Base-by-base conservation (phyloP, 1,140 invertebrate genomes). In the Leptinotarsa texana region DNA sequence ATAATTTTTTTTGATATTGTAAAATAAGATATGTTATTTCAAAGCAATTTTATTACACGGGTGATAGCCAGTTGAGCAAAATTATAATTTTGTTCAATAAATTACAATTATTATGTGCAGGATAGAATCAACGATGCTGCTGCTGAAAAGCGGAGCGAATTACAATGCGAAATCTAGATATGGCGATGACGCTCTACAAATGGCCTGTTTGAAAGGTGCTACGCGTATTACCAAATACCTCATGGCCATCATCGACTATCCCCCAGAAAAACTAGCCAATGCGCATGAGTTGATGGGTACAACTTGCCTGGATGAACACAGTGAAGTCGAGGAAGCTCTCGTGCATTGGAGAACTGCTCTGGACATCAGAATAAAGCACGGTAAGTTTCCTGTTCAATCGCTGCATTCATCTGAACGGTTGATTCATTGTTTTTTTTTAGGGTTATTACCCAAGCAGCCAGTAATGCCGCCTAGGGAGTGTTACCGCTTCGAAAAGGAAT, bases 141-240 rank as follows among this genome's bases (percentile, higher is more conserved):
- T 98, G 24, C 85, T 98, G 49, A 89, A 92, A 66, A 88, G 93
- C 86, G 93, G 93, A 67, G 95, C 96, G 1, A 90, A 95, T 87
- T 93, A 93, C 22, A 89, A 90, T 85, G 88, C 93, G 17, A 89
- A 89, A 77, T 95, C 94, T 77, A 88, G 93, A 74, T 93, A 94
- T 82, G 93, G 94, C 51, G 96, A 97, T 86, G 95, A 97, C 89
- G 95, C 96, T 22, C 85, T 98, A 73, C 94, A 96, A 82, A 96
- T 94, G 42, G 95, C 96, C 6, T 96, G 95, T 84, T 86, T 97
- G 0, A 96, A 96, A 87, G 95, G 95, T 47, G 93, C 94, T n/a
- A 89, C 87, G 51, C 88, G 91, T 75, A 95, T 97, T 79, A 94
- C 96, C 81, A 88, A 92, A 65, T 92, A 93, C 84, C 86, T 97